Conservation (phyloP, 53 echinoderm and acorn worm genomes). For the Echinarachnius parma region DNA sequence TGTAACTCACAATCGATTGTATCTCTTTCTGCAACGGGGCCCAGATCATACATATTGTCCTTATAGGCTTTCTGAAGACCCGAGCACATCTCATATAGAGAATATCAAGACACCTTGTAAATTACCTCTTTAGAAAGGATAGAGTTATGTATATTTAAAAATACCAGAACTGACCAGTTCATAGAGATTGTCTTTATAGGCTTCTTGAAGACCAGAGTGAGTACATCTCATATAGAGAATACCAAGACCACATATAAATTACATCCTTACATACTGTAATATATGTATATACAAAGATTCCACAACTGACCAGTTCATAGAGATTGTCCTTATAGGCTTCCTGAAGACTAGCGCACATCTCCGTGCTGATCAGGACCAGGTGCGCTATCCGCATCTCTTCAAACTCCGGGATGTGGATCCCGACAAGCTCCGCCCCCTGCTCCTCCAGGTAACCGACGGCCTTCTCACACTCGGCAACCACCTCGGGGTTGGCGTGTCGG, state of each 20-base stretch:
- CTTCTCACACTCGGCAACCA: constrained; percentile 70
- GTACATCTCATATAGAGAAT: too few species aligned
- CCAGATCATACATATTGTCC: too few species aligned
- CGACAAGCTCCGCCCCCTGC: constrained; percentile 63
- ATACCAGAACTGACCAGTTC: constrained; percentile 55
- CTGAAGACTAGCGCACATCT: constrained; percentile 61
- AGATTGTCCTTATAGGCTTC: constrained; percentile 52
- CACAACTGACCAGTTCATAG: constrained; percentile 58
- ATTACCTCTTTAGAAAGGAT: too few species aligned
- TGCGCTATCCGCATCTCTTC: constrained; percentile 78
- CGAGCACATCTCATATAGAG: too few species aligned
- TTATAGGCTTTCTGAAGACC: too few species aligned
- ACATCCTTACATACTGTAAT: too few species aligned
- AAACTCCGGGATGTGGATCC: constrained; percentile 73
- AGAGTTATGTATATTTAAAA: background rate
- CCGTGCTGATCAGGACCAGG: constrained; percentile 52
- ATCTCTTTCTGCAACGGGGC: too few species aligned
- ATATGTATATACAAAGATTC: background rate
- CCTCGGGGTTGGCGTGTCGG: constrained; percentile 72
- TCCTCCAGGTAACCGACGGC: constrained; percentile 48
- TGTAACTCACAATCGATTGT: too few species aligned
- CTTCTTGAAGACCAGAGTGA: too few species aligned
- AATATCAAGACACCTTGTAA: background rate
- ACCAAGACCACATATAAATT: background rate
- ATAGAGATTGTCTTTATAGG: too few species aligned